These are phyloP conservation scores for Brachyalestes nurse DNA, from an alignment of 2,797 vertebrate species.

Conservation along the genomic window DNA sequence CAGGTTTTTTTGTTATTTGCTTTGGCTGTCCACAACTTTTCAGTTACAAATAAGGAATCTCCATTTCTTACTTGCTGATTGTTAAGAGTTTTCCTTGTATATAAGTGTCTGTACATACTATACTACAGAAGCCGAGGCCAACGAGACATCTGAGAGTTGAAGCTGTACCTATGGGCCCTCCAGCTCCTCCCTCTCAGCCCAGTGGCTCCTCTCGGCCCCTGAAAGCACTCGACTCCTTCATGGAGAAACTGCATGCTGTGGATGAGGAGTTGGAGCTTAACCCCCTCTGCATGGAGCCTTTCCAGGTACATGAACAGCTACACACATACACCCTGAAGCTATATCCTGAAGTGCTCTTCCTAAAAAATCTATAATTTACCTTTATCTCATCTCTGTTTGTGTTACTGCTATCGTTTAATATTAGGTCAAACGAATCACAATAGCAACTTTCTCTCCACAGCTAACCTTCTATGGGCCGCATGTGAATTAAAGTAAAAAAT, in stretches of 20 bases:
- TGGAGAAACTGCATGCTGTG: conserved; percentile 92
- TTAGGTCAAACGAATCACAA: not conserved
- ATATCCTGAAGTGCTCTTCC: not conserved
- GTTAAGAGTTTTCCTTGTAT: not conserved
- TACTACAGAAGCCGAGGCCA: conserved; percentile 62
- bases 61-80: not conserved
- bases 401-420: not conserved
- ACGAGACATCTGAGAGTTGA: conserved; percentile 77
- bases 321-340: conserved; percentile 28
- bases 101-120: conserved; percentile 25
- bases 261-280: conserved; percentile 88
- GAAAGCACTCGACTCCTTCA: conserved; percentile 82
- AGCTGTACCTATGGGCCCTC: conserved; percentile 82
- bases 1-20: too few relatives aligned
- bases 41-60: too few relatives aligned
- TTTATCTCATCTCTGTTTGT: not conserved
- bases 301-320: conserved; percentile 74
- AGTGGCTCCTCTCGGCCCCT: conserved; percentile 71
- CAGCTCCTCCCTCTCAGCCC: conserved; percentile 69
- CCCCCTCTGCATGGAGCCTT: conserved; percentile 81
- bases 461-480: not conserved
- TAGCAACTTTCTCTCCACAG: not conserved
- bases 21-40: too few relatives aligned
- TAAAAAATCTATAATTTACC: not conserved
- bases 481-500: not conserved